phyloP scores from a whole-genome alignment of 1,140 invertebrate genomes.

The Uloborus diversus region DNA sequence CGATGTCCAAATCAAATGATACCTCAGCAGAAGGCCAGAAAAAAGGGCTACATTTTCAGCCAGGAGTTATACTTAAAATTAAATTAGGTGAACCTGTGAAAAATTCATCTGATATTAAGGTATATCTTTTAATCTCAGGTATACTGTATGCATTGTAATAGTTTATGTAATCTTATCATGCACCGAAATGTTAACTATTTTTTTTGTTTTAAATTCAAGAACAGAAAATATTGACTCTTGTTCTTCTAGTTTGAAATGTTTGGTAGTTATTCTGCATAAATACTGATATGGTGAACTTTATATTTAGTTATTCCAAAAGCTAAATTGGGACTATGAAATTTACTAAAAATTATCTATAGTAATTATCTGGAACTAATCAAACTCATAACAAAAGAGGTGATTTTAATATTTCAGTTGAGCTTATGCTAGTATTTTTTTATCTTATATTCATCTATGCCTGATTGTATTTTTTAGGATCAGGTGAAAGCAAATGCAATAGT shows the following conservation, averaged over 20 bases:
- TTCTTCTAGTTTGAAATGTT: background rate
- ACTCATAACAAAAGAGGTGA: background rate
- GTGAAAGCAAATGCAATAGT: slow-evolving; percentile 4
- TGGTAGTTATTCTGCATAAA: background rate
- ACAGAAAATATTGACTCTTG: background rate
- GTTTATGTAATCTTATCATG: background rate
- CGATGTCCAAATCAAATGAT: slow-evolving; percentile 57
- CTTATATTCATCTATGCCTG: too few relatives aligned
- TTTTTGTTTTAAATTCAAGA: background rate
- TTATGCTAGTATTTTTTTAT: too few relatives aligned
- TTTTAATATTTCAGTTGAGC: background rate
- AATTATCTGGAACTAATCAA: too few relatives aligned
- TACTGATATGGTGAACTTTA: background rate
- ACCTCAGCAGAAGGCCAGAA: slow-evolving; percentile 24
- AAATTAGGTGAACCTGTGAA: slow-evolving; percentile 71
- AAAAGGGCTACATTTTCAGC: slow-evolving; percentile 67
- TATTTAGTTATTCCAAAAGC: too few relatives aligned
- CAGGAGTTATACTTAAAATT: slow-evolving; percentile 75
- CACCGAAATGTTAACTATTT: background rate
- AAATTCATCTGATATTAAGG: slow-evolving; percentile 75
- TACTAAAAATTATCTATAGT: too few relatives aligned
- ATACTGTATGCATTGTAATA: background rate
- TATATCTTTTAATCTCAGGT: slow-evolving; percentile 59
- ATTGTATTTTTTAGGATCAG: slow-evolving; percentile 22
- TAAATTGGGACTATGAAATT: background rate